Base-by-base conservation (phyloP, 2,888 invertebrate genomes). In the Phlogophora meticulosa region DNA sequence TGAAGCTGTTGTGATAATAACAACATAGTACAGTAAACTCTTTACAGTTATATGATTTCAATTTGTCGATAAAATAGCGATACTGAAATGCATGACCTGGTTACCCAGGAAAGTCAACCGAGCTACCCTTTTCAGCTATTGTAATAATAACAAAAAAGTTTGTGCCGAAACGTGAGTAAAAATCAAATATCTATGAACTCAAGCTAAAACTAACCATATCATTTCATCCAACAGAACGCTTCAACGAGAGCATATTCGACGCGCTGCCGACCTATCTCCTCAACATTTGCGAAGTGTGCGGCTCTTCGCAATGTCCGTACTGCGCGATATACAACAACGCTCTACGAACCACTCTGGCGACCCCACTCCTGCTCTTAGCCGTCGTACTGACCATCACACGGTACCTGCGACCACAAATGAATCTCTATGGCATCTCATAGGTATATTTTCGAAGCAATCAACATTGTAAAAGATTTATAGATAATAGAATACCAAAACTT, bases 251-350 rank as follows among this genome's bases (percentile, higher is more conserved):
- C 0, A 98, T 99, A 92, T 98, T 98, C 90, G 98, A 98, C 94
- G 97, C 98, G 3, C 95, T 98, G 53, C 97, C 98, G 20, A 98
- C 98, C 0, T 98, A 98, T 93, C 96, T 98, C 32, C 95, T 99
- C 69, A 98, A 98, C 91, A 98, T 99, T 80, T 99, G 99, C 91
- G 98, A 98, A 90, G 98, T 99, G 9, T 99, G 99, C 90, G 99
- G 98, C 68, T 98, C 98, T 59, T 98, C 98, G 49, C 98, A 98
- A 90, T 99, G 98, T 89, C 98, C 98, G 0, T 98, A 98, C 93
- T 98, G 98, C 92, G 97, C 98, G 57, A 98, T 98, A 80, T 98
- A 98, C 94, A 98, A 98, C 91, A 92, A 96, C 4, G 97, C 97
- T 5, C 73, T 92, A 1, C 86, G 91, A 1, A 32, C 81, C 86